Base-by-base conservation (phyloP, 2,797 vertebrate genomes). In the Myioborus melanocephalus region DNA sequence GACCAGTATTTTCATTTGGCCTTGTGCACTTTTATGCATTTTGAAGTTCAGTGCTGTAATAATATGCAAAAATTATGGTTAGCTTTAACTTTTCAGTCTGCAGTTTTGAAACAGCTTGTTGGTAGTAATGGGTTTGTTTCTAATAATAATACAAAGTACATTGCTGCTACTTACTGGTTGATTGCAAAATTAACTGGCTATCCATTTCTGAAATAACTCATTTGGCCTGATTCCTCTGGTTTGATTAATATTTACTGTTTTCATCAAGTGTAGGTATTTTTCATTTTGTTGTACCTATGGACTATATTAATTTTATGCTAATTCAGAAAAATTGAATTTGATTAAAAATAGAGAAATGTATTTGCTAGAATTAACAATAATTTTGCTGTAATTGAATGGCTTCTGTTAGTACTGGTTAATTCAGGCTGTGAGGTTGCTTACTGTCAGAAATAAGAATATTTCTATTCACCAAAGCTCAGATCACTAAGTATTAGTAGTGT, bases 101-200 rank as follows among this genome's bases (percentile, higher is more conserved):
- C 69, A 91, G 77, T 96, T 96, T 94, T 94, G 95, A 95, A 96
- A 91, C 34, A 88, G 64, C 90, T 70, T 94, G 85, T 93, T 96
- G 90, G 79, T 95, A 83, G 87, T 88, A 90, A 90, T 91, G 86
- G 63, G 60, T 94, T 93, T 94, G 77, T 96, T 94, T 95, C 93
- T 94, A 96, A 91, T 96, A 96, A 95, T 96, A 96, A 91, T 88
- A 59, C 3, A 7, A 82, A 93, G 85, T 84, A 70, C 70, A 56
- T 91, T 88, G 55, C 92, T 91, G 14, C 72, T 95, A 69, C 70
- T 96, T 91, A 95, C 80, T 87, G 82, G 76, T 53, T 79, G 90
- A 90, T 95, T 96, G 93, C 83, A 93, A 94, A 96, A 97, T 88
- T 79, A 91, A 26, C 85, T 76, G 64, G 34, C 89, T 91, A 39